These are phyloP conservation scores for Alloplasta piceator DNA, from an alignment of 2,888 invertebrate genomes.

Conservation along the genomic window DNA sequence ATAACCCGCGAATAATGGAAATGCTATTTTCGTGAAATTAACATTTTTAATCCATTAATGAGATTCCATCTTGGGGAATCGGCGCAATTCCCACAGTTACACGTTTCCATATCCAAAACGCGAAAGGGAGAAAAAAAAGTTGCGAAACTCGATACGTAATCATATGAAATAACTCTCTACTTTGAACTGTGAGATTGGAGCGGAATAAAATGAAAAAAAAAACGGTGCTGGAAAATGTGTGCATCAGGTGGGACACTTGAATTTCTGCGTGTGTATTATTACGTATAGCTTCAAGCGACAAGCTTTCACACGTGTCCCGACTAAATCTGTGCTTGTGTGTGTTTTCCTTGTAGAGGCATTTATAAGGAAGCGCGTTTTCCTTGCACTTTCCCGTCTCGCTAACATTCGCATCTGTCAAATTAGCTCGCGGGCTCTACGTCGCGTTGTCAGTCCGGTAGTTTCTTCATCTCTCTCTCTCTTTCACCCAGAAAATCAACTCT, in stretches of 20 bases:
- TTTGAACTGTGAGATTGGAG: neutral
- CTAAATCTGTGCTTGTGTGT: neutral
- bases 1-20: too few species aligned
- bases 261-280: neutral
- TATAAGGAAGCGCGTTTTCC: constrained; percentile 63
- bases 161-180: constrained; percentile 22
- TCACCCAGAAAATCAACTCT: neutral
- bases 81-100: constrained; percentile 6
- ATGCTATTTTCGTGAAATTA: neutral
- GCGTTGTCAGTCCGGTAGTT: neutral
- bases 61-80: neutral
- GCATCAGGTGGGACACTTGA: neutral
- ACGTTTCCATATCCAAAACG: constrained; percentile 2
- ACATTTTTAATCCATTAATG: neutral
- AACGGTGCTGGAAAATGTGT: constrained; percentile 24
- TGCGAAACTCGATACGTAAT: constrained; percentile 42
- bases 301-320: constrained; percentile 46
- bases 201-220: constrained; percentile 1
- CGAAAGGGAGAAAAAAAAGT: constrained; percentile 7
- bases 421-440: constrained; percentile 47
- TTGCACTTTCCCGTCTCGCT: constrained; percentile 55
- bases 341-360: constrained; percentile 54
- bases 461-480: neutral
- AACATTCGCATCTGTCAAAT: constrained; percentile 64
- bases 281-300: neutral